These are phyloP conservation scores for Calliopum simillimum DNA, from an alignment of 2,888 invertebrate genomes.

Conservation along the genomic window DNA sequence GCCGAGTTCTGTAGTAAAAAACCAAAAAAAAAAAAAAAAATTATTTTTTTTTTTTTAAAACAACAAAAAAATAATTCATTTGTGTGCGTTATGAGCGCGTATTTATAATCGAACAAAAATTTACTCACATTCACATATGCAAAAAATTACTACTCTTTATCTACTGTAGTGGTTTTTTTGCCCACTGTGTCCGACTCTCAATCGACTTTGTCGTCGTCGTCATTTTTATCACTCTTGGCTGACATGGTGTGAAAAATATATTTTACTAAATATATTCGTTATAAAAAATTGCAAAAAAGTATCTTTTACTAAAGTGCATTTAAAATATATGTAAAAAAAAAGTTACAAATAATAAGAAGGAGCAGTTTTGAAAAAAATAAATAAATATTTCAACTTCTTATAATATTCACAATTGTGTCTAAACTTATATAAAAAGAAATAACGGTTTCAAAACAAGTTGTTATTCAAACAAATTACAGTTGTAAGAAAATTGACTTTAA, in stretches of 20 bases:
- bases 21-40: conserved; percentile 21
- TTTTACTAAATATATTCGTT: not conserved
- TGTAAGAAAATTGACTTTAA: not conserved
- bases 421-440: not conserved
- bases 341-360: not conserved
- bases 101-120: not conserved
- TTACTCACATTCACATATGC: not conserved
- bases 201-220: conserved; percentile 4
- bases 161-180: no score
- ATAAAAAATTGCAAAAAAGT: not conserved
- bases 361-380: not conserved
- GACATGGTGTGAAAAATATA: not conserved
- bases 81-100: not conserved
- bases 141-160: no score
- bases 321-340: not conserved
- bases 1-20: conserved; percentile 1
- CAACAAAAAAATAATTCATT: conserved; percentile 1
- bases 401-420: not conserved
- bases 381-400: not conserved
- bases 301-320: conserved; percentile 4
- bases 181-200: not conserved
- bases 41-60: not conserved
- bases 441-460: conserved; percentile 10
- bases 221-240: conserved; percentile 13
- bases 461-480: not conserved